Evolutionary conservation across 2,888 invertebrate genomes (phyloP), one percentile per base, ranked within the genome.

Genomic region (Chloroclysta siterata): DNA sequence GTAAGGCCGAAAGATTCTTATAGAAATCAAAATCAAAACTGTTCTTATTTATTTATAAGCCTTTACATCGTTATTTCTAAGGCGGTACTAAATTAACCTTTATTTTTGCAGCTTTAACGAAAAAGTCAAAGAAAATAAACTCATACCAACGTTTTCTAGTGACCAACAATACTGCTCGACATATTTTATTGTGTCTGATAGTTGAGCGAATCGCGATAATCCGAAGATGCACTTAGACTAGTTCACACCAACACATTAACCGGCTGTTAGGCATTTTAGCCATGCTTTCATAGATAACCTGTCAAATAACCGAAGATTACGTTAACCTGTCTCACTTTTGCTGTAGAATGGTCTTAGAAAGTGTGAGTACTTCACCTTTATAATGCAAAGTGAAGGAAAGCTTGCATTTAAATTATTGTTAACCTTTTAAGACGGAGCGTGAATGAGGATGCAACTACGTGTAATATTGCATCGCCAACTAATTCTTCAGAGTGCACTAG

Each of bases 311-410:
- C 44, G 15, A 46, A 46, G 46, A 8, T 46, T 46, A 46, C 46
- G 46, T 10, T 46, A 17, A 17, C 17, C 46, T n/a, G n/a, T n/a
- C n/a, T n/a, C n/a, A n/a, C n/a, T 46, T 17, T 17, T 46, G 17
- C 17, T 11, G 46, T 46, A 3, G 2, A 42, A 42, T 14, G 4
- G 10, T 17, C 17, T 83, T 87, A 83, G 89, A 89, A 89, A 85
- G 85, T 77, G 72, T 76, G 62, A 64, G 63, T 71, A 44, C 46
- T 72, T 56, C 78, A 79, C 78, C 79, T 81, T 82, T 82, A 78
- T 73, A 79, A 84, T 83, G 83, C 80, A 81, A 80, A 85, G 79
- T 82, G 81, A 80, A 81, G 81, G 83, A 84, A 84, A 85, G 82
- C 41, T 56, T 76, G 77, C 75, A 73, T 69, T 71, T 69, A 72